Percentiles rank a stretch among this genome's conserved stretches.
Evolutionary conservation across 64 coral and sea anemone species (phyloP).

Genomic region (Platygyra sinensis): DNA sequence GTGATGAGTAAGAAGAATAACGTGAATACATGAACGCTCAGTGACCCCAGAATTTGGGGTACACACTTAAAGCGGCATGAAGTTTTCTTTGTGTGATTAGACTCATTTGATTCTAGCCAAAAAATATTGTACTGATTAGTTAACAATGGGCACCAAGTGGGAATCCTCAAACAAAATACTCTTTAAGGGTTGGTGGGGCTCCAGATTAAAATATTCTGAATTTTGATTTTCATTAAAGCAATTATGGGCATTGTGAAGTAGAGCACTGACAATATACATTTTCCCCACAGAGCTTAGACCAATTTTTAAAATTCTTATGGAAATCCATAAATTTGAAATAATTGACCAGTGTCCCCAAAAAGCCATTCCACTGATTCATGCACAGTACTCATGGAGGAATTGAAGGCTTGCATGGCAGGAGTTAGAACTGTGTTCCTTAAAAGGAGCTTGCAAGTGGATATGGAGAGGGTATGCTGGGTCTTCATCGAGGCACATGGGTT

Average conservation of each 20-base stretch:
- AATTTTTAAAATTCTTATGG: neutral
- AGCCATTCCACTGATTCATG: neutral
- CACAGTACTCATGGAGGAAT: neutral
- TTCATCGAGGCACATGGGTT: no score
- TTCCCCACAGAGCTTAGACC: neutral
- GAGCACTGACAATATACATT: neutral
- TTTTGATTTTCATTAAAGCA: neutral
- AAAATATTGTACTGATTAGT: neutral
- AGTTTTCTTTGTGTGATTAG: no score
- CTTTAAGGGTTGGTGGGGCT: neutral
- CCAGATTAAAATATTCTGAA: neutral
- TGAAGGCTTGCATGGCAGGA: neutral
- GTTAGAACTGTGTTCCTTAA: neutral
- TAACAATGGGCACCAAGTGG: neutral
- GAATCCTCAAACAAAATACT: neutral
- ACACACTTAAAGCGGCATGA: no score
- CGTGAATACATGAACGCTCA: no score
- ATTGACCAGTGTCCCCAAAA: neutral
- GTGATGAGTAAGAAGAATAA: no score
- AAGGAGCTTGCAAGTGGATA: no score
- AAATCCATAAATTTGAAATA: slow-evolving; percentile 4
- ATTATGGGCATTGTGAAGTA: neutral
- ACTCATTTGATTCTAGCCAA: neutral
- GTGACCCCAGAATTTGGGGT: no score
- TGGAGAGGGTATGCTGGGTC: no score